Base-by-base conservation (phyloP, 2,113 vertebrate genomes). In the Rhynchomys soricoides region DNA sequence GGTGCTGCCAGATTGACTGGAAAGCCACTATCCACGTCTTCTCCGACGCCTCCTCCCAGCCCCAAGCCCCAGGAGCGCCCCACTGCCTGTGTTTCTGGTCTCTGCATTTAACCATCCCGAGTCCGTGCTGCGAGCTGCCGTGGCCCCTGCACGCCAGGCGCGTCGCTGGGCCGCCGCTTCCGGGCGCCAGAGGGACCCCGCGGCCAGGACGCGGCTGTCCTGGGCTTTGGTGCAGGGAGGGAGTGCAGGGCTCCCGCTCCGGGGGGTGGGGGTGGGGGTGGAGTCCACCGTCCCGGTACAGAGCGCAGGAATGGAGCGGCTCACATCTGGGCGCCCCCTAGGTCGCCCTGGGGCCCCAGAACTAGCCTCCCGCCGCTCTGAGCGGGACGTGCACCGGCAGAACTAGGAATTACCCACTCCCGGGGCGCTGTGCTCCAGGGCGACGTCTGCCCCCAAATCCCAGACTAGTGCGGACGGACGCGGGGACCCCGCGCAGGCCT, bases 101-200 rank as follows among this genome's bases (percentile, higher is more conserved):
- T 78, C 5, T 1, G 74, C 64, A 55, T 45, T 34, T 10, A 88
- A 16, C 74, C 34, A 22, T 29, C 12, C 7, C 26, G 26, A 66
- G 24, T 73, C 43, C 7, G 40, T 52, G 50, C 52, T 40, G 75
- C 31, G 22, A 59, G 70, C 50, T 7, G 16, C 43, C 7, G 9
- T 82, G 59, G 81, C 31, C 55, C 73, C 82, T 45, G 74, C 57
- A 34, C 9, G 24, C 37, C 74, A 81, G 19, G 40, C 12, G 57
- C 6, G 13, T 71, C 55, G 64, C 43, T 70, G 15, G 85, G 74
- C 85, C 93, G 26, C 93, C 24, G 24, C 82, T 95, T 96, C 73
- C 45, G 19, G 83, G 96, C 96, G 88, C 96, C 96, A 97, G 96
- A 95, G 96, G 97, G 96, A 88, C 96, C 57, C 97, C 92, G 87